Evolutionary conservation across 2,113 vertebrate genomes (phyloP).

Genomic region (Haemorhous mexicanus): DNA sequence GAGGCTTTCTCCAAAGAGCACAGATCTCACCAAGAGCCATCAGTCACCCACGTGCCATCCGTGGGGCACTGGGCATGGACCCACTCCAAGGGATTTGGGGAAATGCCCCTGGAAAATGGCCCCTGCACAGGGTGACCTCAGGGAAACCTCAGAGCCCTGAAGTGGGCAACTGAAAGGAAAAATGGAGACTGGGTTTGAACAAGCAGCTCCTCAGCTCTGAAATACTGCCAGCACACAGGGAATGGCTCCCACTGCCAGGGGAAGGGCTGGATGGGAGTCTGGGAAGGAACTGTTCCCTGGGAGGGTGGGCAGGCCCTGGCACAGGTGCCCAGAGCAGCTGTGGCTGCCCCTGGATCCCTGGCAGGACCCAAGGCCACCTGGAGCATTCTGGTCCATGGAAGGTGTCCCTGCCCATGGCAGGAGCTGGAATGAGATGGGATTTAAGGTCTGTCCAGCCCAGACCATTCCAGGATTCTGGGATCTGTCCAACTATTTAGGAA

Average conservation of each 20-base stretch:
- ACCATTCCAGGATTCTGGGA: not conserved
- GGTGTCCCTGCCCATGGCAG: not conserved
- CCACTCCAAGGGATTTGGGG: not conserved
- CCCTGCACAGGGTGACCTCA: not conserved
- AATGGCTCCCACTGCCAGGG: not conserved
- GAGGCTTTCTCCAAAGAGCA: slow-evolving; percentile 25
- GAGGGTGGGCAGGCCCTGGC: not conserved
- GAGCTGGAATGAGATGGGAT: not conserved
- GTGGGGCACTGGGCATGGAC: not conserved
- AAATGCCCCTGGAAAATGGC: not conserved
- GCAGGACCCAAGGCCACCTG: not conserved
- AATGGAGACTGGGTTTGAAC: not conserved
- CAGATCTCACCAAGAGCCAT: not conserved
- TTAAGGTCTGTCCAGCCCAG: not conserved
- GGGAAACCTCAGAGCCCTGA: too few species aligned
- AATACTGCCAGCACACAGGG: not conserved
- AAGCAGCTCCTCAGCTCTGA: not conserved
- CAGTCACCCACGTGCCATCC: not conserved
- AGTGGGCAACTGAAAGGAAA: not conserved
- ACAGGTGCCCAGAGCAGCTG: not conserved
- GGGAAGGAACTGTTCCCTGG: rapidly evolving
- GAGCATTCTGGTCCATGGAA: not conserved
- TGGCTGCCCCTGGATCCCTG: not conserved
- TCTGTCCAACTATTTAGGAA: not conserved
- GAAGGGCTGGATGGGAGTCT: too few species aligned